Evolutionary conservation across 30 jellyfish, hydroid and myxozoan species (phyloP).

Genomic region (Hydractinia symbiolongicarpus): DNA sequence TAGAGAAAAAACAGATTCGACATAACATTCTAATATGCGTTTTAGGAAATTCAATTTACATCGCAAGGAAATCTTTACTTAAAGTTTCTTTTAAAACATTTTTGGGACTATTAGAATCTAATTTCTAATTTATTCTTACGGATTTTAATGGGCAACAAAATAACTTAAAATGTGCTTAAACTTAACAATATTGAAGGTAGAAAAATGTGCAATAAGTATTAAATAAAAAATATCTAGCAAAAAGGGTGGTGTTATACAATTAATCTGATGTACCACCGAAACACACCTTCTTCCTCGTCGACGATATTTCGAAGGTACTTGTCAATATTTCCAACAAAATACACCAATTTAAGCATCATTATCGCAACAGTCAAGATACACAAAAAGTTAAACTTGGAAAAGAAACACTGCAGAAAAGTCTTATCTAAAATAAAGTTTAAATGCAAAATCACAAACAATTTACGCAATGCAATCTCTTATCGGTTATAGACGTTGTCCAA

Average conservation of each 20-base stretch:
- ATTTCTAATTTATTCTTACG: too few species aligned
- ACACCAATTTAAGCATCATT: constrained; percentile 5
- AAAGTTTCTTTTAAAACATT: too few species aligned
- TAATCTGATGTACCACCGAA: background rate
- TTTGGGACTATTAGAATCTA: too few species aligned
- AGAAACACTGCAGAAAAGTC: background rate
- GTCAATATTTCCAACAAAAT: constrained; percentile 28
- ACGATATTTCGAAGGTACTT: constrained; percentile 9
- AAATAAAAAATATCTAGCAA: too few species aligned
- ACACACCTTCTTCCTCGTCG: constrained; percentile 12
- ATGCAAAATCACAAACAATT: too few species aligned
- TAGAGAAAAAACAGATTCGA: background rate
- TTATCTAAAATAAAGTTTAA: background rate
- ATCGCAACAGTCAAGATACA: background rate
- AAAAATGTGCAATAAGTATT: too few species aligned
- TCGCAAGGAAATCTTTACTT: background rate
- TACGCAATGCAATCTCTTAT: too few species aligned
- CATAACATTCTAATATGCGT: background rate
- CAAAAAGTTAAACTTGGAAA: constrained; percentile 5
- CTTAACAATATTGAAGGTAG: too few species aligned
- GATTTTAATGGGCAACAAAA: too few species aligned
- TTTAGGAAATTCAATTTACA: too few species aligned
- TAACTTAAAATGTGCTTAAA: too few species aligned
- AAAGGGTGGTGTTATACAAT: background rate
- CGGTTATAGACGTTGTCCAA: too few species aligned